Evolutionary conservation across 2,888 invertebrate species (phyloP).

Genomic region (Exocentrus adspersus): DNA sequence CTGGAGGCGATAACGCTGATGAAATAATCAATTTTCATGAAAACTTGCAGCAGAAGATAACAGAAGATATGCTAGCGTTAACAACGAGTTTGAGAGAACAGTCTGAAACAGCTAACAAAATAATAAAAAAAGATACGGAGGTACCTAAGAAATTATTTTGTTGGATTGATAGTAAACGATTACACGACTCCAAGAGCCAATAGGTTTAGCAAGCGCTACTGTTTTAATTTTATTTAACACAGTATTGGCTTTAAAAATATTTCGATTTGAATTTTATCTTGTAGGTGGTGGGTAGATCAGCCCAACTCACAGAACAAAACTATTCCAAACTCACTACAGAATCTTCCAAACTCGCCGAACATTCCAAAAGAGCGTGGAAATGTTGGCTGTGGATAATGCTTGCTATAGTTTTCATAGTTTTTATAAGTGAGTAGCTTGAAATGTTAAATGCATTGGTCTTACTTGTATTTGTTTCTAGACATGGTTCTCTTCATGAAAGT

Average conservation of each 20-base stretch:
- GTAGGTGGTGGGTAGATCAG: slow-evolving; percentile 78
- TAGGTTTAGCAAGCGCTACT: no score
- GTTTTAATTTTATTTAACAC: no score
- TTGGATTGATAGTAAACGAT: no score
- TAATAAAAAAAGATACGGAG: slow-evolving; percentile 90
- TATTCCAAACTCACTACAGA: slow-evolving; percentile 80
- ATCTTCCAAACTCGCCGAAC: slow-evolving; percentile 83
- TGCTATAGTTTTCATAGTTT: slow-evolving; percentile 83
- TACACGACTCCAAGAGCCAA: no score
- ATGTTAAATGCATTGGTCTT: background rate
- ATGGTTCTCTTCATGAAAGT: slow-evolving; percentile 95
- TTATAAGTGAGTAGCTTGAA: slow-evolving; percentile 78
- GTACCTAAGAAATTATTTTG: no score
- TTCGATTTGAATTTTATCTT: no score
- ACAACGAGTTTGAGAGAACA: slow-evolving; percentile 91
- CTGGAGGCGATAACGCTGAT: slow-evolving; percentile 74
- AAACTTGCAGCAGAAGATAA: slow-evolving; percentile 89
- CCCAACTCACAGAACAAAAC: slow-evolving; percentile 83
- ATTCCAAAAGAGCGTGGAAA: slow-evolving; percentile 88
- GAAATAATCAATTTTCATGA: slow-evolving; percentile 87
- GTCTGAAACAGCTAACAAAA: slow-evolving; percentile 86
- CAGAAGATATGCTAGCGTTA: slow-evolving; percentile 92
- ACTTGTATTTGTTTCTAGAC: slow-evolving; percentile 68
- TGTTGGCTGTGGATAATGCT: slow-evolving; percentile 97
- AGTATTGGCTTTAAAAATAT: no score